Evolutionary conservation across 2,113 vertebrate genomes (phyloP), one percentile per base, ranked within the genome.

Genomic region (Callionymus lyra): DNA sequence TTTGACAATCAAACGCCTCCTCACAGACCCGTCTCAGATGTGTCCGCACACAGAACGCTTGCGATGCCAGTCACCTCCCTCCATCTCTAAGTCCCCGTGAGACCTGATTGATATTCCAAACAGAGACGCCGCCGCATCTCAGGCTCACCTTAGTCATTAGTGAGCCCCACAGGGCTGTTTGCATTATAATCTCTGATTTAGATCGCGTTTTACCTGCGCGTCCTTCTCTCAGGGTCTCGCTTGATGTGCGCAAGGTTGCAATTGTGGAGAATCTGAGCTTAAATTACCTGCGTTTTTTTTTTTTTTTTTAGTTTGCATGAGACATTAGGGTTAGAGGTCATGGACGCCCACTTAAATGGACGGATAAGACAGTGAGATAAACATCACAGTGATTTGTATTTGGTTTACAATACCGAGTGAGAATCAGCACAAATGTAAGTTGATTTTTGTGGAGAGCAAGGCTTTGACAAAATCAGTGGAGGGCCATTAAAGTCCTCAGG

Each of bases 141-240:
- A 44, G 70, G 68, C 79, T 81, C 76, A 82, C 79, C 78, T 84
- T 71, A 76, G 73, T 79, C 73, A 79, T 84, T 84, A 84, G 70
- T 46, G 75, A 68, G 66, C 60, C 69, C 70, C 70, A 47, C 64
- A 65, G 69, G 74, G 69, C 70, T 73, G 67, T 81, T 77, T 78
- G 80, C 73, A 79, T 84, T 81, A 82, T 74, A 80, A 79, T 76
- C 75, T 77, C 63, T 70, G 58, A 79, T 80, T 81, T 77, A 63
- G 60, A 75, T 63, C 58, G 65, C 56, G 68, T 65, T 70, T 68
- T 74, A 64, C 71, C 47, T 67, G 58, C 2, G 27, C 68, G 65
- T 70, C 77, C 75, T 76, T 75, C 69, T 69, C 68, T 53, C 13
- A 47, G 70, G 76, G 72, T 65, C 57, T 55, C 63, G 58, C 34